Evolutionary conservation across 2,888 invertebrate genomes (phyloP).

Genomic region (Brenthis hecate): DNA sequence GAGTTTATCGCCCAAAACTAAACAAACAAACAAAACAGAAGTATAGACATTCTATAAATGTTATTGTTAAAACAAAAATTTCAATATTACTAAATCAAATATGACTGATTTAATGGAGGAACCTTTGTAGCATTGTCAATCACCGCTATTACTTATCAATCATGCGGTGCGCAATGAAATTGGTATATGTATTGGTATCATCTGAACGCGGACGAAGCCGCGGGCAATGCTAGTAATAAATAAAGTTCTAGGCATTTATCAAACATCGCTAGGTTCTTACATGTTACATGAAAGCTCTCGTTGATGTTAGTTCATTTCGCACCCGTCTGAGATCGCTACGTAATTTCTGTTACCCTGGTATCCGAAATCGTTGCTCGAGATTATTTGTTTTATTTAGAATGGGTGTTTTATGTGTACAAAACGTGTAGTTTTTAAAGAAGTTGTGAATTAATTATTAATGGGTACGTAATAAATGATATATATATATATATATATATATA

Average conservation of each 20-base stretch:
- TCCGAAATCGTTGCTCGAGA: not conserved
- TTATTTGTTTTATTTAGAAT: not conserved
- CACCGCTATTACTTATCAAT: too few species aligned
- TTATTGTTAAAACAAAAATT: too few species aligned
- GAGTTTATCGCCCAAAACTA: too few species aligned
- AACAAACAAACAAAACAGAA: too few species aligned
- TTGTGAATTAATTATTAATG: not conserved
- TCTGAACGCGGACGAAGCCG: too few species aligned
- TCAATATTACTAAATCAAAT: too few species aligned
- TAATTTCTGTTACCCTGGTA: conserved; percentile 17
- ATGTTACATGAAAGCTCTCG: not conserved
- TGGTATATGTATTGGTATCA: too few species aligned
- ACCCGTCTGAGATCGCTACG: conserved; percentile 13
- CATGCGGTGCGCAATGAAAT: too few species aligned
- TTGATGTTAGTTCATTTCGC: conserved; percentile 14
- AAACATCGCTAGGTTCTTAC: not conserved
- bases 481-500: too few species aligned
- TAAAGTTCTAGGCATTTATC: not conserved
- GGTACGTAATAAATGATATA: conserved; percentile 7
- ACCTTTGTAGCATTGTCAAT: too few species aligned
- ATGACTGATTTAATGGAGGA: too few species aligned
- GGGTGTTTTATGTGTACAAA: not conserved
- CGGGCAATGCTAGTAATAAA: not conserved
- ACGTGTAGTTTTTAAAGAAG: not conserved
- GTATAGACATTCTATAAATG: too few species aligned